Evolutionary conservation across 2,113 vertebrate species (phyloP).

Genomic region (Varanus komodoensis): DNA sequence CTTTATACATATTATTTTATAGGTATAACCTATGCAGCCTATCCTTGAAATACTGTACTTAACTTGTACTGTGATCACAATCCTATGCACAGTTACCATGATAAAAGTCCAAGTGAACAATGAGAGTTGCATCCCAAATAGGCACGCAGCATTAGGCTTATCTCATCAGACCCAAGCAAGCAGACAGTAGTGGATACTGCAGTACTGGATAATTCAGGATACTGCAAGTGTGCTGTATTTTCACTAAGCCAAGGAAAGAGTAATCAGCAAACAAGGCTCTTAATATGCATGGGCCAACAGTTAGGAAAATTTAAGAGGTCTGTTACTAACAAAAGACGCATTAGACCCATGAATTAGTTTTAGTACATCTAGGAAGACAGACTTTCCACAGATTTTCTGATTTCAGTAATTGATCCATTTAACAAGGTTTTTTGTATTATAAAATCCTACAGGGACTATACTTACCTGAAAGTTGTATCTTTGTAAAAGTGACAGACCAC

Average conservation of each 20-base stretch:
- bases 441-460: constrained; percentile 45
- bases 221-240: background rate
- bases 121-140: background rate
- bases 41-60: background rate
- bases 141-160: background rate
- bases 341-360: background rate
- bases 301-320: background rate
- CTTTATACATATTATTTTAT: background rate
- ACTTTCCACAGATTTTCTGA: background rate
- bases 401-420: constrained; percentile 12
- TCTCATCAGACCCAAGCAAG: background rate
- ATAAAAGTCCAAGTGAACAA: background rate
- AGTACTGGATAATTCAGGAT: too few relatives aligned
- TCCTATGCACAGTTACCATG: background rate
- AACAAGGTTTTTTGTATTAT: constrained; percentile 3
- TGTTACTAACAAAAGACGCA: background rate
- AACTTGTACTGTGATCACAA: background rate
- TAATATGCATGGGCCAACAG: background rate
- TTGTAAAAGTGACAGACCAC: constrained; percentile 98
- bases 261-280: background rate
- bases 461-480: constrained; percentile 92
- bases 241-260: background rate
- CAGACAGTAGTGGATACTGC: background rate
- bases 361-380: background rate
- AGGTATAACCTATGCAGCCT: background rate